These are phyloP conservation scores for Labeo calbasu DNA, from an alignment of 2,797 vertebrate genomes.

Conservation along the genomic window DNA sequence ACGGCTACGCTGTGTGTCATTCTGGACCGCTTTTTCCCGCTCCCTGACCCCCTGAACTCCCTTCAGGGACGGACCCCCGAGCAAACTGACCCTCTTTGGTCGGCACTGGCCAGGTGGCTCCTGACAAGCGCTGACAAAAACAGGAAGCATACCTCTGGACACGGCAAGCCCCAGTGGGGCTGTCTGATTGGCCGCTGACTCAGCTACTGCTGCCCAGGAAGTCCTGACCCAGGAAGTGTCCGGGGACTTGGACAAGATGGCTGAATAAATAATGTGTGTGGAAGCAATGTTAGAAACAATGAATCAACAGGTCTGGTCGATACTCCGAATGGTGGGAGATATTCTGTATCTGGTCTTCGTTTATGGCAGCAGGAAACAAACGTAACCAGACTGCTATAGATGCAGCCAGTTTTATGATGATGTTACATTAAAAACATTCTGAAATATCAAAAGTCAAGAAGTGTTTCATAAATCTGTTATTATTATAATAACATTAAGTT, in stretches of 20 bases:
- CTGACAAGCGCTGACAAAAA: constrained; percentile 64
- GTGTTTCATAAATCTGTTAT: not conserved
- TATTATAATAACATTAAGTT: not conserved
- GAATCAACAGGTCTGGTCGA: constrained; percentile 47
- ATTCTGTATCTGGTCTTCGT: not conserved
- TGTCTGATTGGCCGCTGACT: constrained; percentile 60
- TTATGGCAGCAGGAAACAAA: not conserved
- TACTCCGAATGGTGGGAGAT: constrained; percentile 5
- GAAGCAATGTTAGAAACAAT: constrained; percentile 36
- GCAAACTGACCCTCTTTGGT: constrained; percentile 51
- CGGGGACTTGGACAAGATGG: constrained; percentile 55
- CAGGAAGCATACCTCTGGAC: constrained; percentile 58
- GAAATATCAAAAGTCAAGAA: not conserved
- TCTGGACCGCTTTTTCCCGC: constrained; percentile 48
- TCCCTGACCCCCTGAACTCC: constrained; percentile 52
- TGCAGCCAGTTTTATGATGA: not conserved
- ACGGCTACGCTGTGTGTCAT: constrained; percentile 27
- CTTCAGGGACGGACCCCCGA: constrained; percentile 51
- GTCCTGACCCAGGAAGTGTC: constrained; percentile 55
- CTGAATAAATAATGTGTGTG: constrained; percentile 54
- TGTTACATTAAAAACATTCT: not conserved
- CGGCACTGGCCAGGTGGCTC: constrained; percentile 60
- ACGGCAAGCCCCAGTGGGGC: constrained; percentile 49
- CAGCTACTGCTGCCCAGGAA: constrained; percentile 55
- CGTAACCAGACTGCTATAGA: not conserved